Evolutionary conservation across 2,113 vertebrate species (phyloP).

Genomic region (Pachycephala philippinensis): DNA sequence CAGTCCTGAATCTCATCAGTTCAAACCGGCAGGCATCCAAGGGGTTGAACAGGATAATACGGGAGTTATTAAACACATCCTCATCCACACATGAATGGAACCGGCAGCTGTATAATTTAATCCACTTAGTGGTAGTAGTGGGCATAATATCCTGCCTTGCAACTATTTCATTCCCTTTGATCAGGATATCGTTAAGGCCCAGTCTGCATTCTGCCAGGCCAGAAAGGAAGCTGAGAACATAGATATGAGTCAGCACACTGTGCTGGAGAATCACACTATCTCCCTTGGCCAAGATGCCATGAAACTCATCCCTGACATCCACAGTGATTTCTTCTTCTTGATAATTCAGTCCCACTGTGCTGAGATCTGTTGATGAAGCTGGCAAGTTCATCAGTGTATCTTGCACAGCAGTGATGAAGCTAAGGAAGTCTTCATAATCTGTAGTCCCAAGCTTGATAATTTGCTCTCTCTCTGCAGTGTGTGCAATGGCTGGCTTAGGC

Average conservation of each 20-base stretch:
- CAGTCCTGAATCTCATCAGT: conserved; percentile 82
- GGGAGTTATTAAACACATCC: conserved; percentile 72
- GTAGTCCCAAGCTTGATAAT: conserved; percentile 85
- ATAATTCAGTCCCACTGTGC: conserved; percentile 76
- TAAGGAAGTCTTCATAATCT: conserved; percentile 83
- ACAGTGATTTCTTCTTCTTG: conserved; percentile 85
- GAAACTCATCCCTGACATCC: conserved; percentile 84
- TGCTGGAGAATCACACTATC: conserved; percentile 78
- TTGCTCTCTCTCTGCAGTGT: conserved; percentile 79
- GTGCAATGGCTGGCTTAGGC: conserved; percentile 80
- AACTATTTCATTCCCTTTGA: conserved; percentile 88
- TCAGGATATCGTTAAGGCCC: conserved; percentile 83
- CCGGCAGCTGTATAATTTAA: conserved; percentile 76
- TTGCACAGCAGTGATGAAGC: conserved; percentile 78
- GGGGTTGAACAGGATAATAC: conserved; percentile 79
- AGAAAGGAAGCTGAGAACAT: conserved; percentile 82
- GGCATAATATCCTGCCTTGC: conserved; percentile 88
- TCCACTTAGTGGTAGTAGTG: conserved; percentile 87
- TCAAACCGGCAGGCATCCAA: conserved; percentile 82
- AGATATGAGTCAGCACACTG: conserved; percentile 78
- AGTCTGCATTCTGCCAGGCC: conserved; percentile 81
- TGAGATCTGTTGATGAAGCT: conserved; percentile 68
- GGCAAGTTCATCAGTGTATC: conserved; percentile 78
- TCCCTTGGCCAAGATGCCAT: conserved; percentile 77
- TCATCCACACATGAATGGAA: conserved; percentile 82